phyloP scores from a whole-genome alignment of 2,113 vertebrate species.

The Hippopotamus amphibius region DNA sequence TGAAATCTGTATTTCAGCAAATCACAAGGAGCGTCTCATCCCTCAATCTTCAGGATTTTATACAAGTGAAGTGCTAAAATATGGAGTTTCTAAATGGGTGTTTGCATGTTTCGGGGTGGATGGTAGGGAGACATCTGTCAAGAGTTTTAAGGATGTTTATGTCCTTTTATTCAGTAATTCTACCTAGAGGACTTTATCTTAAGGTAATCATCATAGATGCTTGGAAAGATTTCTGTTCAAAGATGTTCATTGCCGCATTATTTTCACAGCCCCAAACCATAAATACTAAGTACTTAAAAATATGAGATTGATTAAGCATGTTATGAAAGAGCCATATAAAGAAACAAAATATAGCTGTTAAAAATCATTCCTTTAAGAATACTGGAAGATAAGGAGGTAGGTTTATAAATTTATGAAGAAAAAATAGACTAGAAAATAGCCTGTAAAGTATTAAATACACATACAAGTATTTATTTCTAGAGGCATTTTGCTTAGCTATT shows the following conservation, averaged over 20 bases:
- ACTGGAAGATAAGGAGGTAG: not conserved
- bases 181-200: not conserved
- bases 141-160: not conserved
- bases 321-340: not conserved
- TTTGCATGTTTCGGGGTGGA: not conserved
- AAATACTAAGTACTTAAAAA: not conserved
- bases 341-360: not conserved
- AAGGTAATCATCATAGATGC: slow-evolving; percentile 37
- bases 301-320: not conserved
- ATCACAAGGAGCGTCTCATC: not conserved
- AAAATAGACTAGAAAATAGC: not conserved
- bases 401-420: not conserved
- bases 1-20: not conserved
- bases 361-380: not conserved
- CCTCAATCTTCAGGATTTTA: not conserved
- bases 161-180: not conserved
- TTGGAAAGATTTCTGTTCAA: not conserved
- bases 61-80: not conserved
- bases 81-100: not conserved
- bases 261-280: not conserved
- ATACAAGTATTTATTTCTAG: not conserved
- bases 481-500: not conserved
- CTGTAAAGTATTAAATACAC: not conserved
- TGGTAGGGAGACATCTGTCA: not conserved
- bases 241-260: not conserved